A percentile compares a stretch with the other conserved stretches of the same genome.
Evolutionary conservation across 2,797 vertebrate genomes (phyloP).

Genomic region (Chromobotia macracanthus): DNA sequence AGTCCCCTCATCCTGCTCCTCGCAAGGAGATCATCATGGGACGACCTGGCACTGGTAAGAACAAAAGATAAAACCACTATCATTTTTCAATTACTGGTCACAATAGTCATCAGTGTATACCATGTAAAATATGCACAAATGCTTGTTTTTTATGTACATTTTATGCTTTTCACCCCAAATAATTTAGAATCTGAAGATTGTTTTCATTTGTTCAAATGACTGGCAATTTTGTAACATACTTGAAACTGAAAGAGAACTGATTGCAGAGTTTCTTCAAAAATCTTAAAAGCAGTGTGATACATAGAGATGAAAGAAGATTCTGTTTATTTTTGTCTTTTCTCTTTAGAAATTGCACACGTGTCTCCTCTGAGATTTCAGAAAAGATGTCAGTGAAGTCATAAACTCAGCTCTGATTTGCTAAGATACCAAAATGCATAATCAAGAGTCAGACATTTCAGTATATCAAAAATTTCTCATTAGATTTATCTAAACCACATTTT

Average conservation of each 20-base stretch:
- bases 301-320: background rate
- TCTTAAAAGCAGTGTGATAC: background rate
- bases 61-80: background rate
- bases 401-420: no score
- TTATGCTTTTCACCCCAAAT: background rate
- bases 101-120: background rate
- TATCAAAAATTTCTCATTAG: no score
- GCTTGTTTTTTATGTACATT: background rate
- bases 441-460: no score
- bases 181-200: no score
- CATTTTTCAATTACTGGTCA: background rate
- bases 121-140: background rate
- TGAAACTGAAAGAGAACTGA: background rate
- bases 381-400: no score
- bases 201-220: no score
- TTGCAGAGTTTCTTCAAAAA: background rate
- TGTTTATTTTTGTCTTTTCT: background rate
- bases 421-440: no score
- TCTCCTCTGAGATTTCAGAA: no score
- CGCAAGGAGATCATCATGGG: constrained; percentile 97
- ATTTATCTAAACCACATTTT: no score
- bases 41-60: constrained; percentile 80
- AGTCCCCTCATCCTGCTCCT: constrained; percentile 87
- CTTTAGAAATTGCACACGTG: background rate
- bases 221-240: background rate